phyloP scores from a whole-genome alignment of 2,797 vertebrate species.

The Halcyon leucocephala region DNA sequence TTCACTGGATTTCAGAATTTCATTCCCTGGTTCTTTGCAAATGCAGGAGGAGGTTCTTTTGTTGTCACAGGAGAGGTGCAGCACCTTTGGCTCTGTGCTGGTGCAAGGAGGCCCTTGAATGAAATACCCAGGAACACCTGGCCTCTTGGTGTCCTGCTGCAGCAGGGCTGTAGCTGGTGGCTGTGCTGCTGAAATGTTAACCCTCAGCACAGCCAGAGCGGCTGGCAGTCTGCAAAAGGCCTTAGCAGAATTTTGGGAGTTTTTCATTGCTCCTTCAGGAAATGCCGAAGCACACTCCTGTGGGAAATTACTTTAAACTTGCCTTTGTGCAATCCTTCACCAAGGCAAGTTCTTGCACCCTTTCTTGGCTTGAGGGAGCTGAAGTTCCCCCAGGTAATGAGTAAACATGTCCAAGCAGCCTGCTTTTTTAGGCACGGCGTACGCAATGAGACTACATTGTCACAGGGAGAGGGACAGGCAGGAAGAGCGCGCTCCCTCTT shows the following conservation, averaged over 20 bases:
- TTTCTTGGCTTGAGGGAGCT: background rate
- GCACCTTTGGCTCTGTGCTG: background rate
- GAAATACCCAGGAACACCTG: background rate
- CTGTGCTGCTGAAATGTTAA: background rate
- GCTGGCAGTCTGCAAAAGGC: background rate
- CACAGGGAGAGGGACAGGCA: background rate
- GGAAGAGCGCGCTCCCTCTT: background rate
- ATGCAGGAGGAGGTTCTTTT: background rate
- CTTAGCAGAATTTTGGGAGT: background rate
- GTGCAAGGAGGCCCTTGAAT: background rate
- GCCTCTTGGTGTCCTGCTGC: background rate
- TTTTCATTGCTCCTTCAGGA: background rate
- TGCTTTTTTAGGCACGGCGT: background rate
- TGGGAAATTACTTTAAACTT: background rate
- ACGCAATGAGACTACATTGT: background rate
- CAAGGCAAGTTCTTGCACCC: background rate
- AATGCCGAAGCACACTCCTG: background rate
- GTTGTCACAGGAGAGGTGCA: background rate
- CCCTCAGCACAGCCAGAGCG: background rate
- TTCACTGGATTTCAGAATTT: background rate
- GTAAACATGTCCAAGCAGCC: background rate
- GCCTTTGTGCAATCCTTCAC: background rate
- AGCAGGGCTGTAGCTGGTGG: background rate
- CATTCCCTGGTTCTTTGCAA: background rate
- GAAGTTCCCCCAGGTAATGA: background rate